Base-by-base conservation (phyloP, 2,113 vertebrate species). In the Forbesichthys papilliferus region DNA sequence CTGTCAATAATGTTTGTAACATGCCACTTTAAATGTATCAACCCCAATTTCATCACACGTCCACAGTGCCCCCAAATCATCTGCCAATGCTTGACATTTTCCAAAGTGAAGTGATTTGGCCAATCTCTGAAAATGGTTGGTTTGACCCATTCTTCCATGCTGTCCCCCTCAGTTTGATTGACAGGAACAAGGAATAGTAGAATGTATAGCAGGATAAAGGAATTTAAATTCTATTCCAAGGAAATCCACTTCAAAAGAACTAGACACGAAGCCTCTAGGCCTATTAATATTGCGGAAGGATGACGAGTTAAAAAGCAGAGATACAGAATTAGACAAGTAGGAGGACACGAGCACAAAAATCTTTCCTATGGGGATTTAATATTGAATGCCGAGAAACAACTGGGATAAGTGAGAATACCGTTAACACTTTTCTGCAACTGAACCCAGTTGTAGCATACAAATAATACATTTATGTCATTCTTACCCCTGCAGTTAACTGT, bases 191-290 rank as follows among this genome's bases (percentile, higher is more conserved):
- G 27, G 14, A 59, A 51, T 69, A 61, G 75, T 47, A 61, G 13
- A 71, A 71, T 27, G 33, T 80, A 77, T 81, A 78, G 11, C 55
- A 64, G 58, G 49, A 27, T 36, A 11, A 10, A 71, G 73, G 61
- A 73, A 83, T 86, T 77, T 64, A 80, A 79, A 82, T 61, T 75
- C 36, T 77, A 27, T 27, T 69, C 20, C 11, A 71, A 78, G 62
- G 66, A 68, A 79, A 82, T 77, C 74, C 20, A 78, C 81, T 84
- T 70, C 36, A 56, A 59, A 48, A 72, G 69, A 80, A 72, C 56
- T 67, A 64, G 73, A 70, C 54, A 46, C 18, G 27, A 27, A 27
- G 33, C 64, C 77, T 61, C 9, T 48, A 34, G 80, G 75, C 74
- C 58, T 27, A 27, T 10, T 42, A 8, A 42, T 42, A 42, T 42